Base-by-base conservation (phyloP, 2,113 vertebrate species). In the Salminus brasiliensis region DNA sequence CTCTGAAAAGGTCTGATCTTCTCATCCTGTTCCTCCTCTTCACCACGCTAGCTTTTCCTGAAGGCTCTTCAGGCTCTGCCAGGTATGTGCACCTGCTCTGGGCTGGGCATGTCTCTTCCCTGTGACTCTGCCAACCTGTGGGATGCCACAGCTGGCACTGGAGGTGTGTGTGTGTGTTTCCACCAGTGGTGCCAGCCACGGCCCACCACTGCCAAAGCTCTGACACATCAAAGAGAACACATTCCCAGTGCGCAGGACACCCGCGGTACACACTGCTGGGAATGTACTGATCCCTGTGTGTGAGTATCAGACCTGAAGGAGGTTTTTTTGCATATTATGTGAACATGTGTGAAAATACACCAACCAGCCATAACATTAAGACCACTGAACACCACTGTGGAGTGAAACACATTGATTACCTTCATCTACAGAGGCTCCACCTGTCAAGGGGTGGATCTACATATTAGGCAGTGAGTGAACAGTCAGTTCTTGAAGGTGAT, bases 161-260 rank as follows among this genome's bases (percentile, higher is more conserved):
- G 32, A 39, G 32, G 62, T 47, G 65, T 27, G 23, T 52, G 39
- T 67, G 34, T 32, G 21, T 62, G 55, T 60, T 67, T 80, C 27
- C 27, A 49, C 59, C 55, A 27, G 55, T 60, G n/a, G 30, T 81
- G 72, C 65, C 41, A 76, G 43, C 73, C 66, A 52, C 12, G 34
- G 12, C 3, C 23, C 41, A 70, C 45, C 3, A 2, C 60, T 78
- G 47, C 69, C 74, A 72, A 41, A n/a, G 43, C 49, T 21, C 27
- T 49, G 34, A 34, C 53, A 62, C 71, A 79, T 85, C 80, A 80
- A 82, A 82, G 76, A 60, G 67, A 68, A 15, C 36, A 34, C 16
- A 52, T 29, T 13, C 34, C 30, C 32, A 78, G 52, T 25, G 53
- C 41, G 71, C 0, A 21, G 76, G 41, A 70, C 78, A 80, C 62